Conservation (phyloP, 2,888 invertebrate genomes). For the Falcaria lacertinaria region DNA sequence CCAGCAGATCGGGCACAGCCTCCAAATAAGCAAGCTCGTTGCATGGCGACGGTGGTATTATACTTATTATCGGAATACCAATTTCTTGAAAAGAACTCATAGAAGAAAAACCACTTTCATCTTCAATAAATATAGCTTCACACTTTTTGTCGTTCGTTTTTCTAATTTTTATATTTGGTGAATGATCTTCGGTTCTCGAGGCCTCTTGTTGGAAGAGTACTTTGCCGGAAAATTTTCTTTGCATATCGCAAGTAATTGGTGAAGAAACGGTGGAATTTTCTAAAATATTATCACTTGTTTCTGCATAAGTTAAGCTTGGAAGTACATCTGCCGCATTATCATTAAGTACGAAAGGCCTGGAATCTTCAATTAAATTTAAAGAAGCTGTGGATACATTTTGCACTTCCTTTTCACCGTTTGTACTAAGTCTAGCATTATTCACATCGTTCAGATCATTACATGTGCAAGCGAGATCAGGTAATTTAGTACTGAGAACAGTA, state of each 20-base stretch:
- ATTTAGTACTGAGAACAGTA: conserved; percentile 65
- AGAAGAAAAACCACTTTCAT: conserved; percentile 92
- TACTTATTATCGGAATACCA: conserved; percentile 82
- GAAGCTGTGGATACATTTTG: conserved; percentile 31
- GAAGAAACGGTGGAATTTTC: conserved; percentile 40
- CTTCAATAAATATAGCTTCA: conserved; percentile 77
- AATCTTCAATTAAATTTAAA: conserved; percentile 38
- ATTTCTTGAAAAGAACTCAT: conserved; percentile 92
- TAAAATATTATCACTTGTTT: conserved; percentile 33
- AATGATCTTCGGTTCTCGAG: conserved; percentile 9
- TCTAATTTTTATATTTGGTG: conserved; percentile 18
- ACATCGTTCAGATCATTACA: conserved; percentile 33
- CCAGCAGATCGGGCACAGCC: conserved; percentile 43
- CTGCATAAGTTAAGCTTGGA: conserved; percentile 32
- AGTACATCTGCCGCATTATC: conserved; percentile 26
- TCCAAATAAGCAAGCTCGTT: conserved; percentile 61
- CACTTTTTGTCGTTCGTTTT: conserved; percentile 39
- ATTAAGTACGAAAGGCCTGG: conserved; percentile 37
- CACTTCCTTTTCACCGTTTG: conserved; percentile 25
- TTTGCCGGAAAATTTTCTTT: conserved; percentile 39
- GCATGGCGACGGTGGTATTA: conserved; percentile 70
- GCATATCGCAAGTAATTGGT: conserved; percentile 38
- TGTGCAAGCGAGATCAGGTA: conserved; percentile 63
- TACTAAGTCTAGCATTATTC: conserved; percentile 6
- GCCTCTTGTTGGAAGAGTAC: conserved; percentile 37